Base-by-base conservation (phyloP, 2,797 vertebrate genomes). In the Myripristis murdjan region DNA sequence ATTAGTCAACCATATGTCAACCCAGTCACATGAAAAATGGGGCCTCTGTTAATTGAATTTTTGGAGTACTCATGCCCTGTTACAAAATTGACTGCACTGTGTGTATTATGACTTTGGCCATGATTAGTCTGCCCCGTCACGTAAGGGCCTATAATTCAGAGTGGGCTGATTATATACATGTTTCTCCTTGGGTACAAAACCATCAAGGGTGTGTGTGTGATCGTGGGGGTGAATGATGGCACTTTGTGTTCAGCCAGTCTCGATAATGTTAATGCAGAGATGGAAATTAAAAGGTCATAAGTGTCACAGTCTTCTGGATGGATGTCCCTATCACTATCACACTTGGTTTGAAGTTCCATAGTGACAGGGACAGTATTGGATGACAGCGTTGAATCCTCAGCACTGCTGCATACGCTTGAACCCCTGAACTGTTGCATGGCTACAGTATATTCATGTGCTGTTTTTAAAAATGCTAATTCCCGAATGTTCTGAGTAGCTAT, bases 341-440 rank as follows among this genome's bases (percentile, higher is more conserved):
- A 70, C 55, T 46, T n/a, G 0, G 16, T 46, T n/a, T 24, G 10
- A 63, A 20, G 44, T 75, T 43, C 46, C 15, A 51, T 33, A 52
- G 20, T 64, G 24, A 56, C 10, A 56, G 12, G 8, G n/a, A 59
- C 23, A 5, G 28, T 2, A 35, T 14, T 52, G 3, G 52, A 46
- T 70, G 58, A 14, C 35, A 39, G 14, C 44, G 28, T 77, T 33
- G n/a, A 24, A 20, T 62, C 18, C 59, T 77, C 18, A 63, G 63
- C 22, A 44, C 43, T 31, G 23, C 68, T 83, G 70, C 74, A 70
- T 69, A 86, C 18, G 74, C 83, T 80, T 82, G 63, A 70, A 83
- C 65, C 51, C 77, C 28, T 66, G 4, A 77, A 57, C 75, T 73
- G 57, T 74, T 86, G 82, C 83, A 89, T 82, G 80, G 79, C 80